These are phyloP conservation scores for Drosophila melanica DNA, from an alignment of 1,140 invertebrate genomes.

Conservation along the genomic window DNA sequence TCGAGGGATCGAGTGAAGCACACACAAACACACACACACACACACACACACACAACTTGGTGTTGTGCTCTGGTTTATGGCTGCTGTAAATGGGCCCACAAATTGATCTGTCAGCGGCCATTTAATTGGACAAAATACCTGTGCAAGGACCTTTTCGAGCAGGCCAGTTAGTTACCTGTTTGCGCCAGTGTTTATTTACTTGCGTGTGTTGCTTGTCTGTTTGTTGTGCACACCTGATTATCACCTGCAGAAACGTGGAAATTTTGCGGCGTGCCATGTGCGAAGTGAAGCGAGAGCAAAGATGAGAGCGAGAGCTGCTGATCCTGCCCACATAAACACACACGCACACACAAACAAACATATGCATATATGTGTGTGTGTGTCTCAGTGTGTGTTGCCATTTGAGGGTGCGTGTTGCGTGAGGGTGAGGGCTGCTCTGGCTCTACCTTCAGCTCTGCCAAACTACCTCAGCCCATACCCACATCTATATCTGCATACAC, in stretches of 20 bases:
- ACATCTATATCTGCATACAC: not conserved
- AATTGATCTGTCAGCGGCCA: constrained; percentile 76
- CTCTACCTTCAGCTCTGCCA: not conserved
- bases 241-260: constrained; percentile 58
- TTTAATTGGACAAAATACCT: constrained; percentile 48
- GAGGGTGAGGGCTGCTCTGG: constrained; percentile 38
- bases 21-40: too few species aligned
- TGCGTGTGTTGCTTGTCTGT: constrained; percentile 34
- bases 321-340: constrained; percentile 49
- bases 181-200: constrained; percentile 48
- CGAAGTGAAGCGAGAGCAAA: constrained; percentile 3
- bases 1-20: constrained; percentile 30
- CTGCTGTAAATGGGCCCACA: constrained; percentile 48
- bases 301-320: constrained; percentile 37
- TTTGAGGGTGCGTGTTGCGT: constrained; percentile 48
- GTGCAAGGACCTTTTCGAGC: constrained; percentile 46
- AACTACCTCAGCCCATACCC: not conserved
- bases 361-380: constrained; percentile 25
- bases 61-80: constrained; percentile 22
- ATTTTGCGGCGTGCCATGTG: constrained; percentile 30
- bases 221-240: constrained; percentile 72
- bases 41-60: constrained; percentile 9
- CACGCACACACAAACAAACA: constrained; percentile 7
- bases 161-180: constrained; percentile 22
- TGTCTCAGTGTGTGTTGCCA: constrained; percentile 28